Percentiles rank a stretch among this genome's conserved stretches.
These are phyloP conservation scores for Epinotia nisella DNA, from an alignment of 2,888 invertebrate species.

Conservation along the genomic window DNA sequence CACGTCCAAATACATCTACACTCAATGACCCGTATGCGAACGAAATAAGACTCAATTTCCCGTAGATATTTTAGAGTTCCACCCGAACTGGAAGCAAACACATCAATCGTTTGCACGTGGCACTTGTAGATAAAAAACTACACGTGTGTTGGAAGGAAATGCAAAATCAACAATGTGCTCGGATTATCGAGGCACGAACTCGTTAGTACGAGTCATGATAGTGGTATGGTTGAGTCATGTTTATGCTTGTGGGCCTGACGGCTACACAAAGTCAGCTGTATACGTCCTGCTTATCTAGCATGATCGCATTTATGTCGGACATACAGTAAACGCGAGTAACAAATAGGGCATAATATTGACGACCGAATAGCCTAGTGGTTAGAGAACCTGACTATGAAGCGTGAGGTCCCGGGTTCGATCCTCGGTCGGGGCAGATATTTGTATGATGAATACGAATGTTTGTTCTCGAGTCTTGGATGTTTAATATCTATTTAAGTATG, in stretches of 20 bases:
- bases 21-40: background rate
- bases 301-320: background rate
- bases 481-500: too few relatives aligned
- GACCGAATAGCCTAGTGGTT: too few relatives aligned
- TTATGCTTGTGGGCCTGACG: background rate
- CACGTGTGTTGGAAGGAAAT: slow-evolving; percentile 25
- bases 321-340: too few relatives aligned
- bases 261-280: background rate
- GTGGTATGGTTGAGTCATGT: background rate
- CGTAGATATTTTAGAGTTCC: background rate
- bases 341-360: too few relatives aligned
- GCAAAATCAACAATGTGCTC: slow-evolving; percentile 31
- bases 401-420: too few relatives aligned
- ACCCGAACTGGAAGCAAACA: slow-evolving; percentile 6
- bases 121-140: slow-evolving; percentile 24
- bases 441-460: too few relatives aligned
- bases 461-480: too few relatives aligned
- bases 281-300: background rate
- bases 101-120: slow-evolving; percentile 19
- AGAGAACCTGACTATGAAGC: too few relatives aligned
- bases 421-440: too few relatives aligned
- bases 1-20: background rate
- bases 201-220: background rate
- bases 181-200: slow-evolving; percentile 28
- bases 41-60: background rate